These are phyloP conservation scores for Scelioninae gen. 1 DNA, from an alignment of 2,888 invertebrate species.

Conservation along the genomic window DNA sequence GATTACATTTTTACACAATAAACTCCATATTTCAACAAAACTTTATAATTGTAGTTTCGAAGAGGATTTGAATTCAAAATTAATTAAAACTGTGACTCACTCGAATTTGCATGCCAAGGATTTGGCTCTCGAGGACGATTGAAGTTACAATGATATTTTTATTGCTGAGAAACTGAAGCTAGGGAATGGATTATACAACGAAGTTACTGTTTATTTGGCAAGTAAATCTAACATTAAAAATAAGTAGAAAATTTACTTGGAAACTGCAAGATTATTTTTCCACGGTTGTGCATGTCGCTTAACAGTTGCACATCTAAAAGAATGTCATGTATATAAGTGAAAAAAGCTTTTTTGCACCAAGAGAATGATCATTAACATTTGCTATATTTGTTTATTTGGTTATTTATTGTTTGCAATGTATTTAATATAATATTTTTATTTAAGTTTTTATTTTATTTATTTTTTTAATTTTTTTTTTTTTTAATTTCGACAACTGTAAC, in stretches of 20 bases:
- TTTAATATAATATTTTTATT: no score
- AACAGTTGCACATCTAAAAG: no score
- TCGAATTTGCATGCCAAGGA: no score
- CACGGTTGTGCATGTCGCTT: conserved; percentile 5
- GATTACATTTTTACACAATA: conserved; percentile 24
- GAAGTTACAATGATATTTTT: neutral
- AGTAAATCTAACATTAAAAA: conserved; percentile 39
- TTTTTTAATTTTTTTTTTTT: conserved; percentile 3
- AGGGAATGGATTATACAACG: neutral
- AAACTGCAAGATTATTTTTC: conserved; percentile 10
- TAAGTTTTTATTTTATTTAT: no score
- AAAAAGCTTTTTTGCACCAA: no score
- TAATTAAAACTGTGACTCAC: no score
- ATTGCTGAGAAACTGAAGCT: neutral
- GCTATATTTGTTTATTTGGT: no score
- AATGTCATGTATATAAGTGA: no score
- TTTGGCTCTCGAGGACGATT: neutral
- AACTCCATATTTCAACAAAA: neutral
- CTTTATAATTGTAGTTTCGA: conserved; percentile 22
- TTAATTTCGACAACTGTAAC: neutral
- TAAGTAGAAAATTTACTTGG: conserved; percentile 20
- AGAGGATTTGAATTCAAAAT: no score
- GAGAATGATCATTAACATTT: no score
- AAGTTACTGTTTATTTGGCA: conserved; percentile 8
- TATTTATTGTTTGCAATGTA: no score